Evolutionary conservation across 2,888 invertebrate genomes (phyloP).

Genomic region (Sisyra nigra): DNA sequence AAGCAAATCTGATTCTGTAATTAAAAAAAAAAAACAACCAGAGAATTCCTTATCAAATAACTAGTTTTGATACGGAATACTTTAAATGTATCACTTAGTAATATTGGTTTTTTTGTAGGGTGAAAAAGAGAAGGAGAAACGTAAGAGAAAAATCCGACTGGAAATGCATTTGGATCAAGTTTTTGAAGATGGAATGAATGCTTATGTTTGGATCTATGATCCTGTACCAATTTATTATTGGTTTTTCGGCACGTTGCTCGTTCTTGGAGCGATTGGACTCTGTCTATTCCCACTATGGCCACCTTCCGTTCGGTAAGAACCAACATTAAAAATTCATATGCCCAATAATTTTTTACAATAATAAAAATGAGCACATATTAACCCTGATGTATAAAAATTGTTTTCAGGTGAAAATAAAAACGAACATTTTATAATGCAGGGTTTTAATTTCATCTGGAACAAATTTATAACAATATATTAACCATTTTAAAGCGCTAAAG

Average conservation of each 20-base stretch:
- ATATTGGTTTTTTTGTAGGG: slow-evolving; percentile 20
- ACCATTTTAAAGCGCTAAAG: too few relatives aligned
- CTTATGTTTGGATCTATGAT: slow-evolving; percentile 97
- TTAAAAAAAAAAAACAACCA: too few relatives aligned
- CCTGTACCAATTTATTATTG: slow-evolving; percentile 90
- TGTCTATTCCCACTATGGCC: slow-evolving; percentile 99
- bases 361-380: too few relatives aligned
- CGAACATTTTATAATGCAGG: not conserved
- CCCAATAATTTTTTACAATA: too few relatives aligned
- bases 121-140: slow-evolving; percentile 38
- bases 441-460: too few relatives aligned
- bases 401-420: not conserved
- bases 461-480: too few relatives aligned
- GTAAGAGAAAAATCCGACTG: slow-evolving; percentile 83
- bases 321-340: too few relatives aligned
- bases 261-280: slow-evolving; percentile 84
- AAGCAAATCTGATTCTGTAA: slow-evolving; percentile 24
- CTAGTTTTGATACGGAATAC: too few relatives aligned
- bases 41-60: too few relatives aligned
- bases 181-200: slow-evolving; percentile 87
- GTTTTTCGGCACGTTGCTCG: slow-evolving; percentile 77
- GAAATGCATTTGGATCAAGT: slow-evolving; percentile 94
- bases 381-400: too few relatives aligned
- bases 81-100: too few relatives aligned
- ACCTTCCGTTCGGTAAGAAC: slow-evolving; percentile 58